phyloP scores from a whole-genome alignment of 1,140 invertebrate genomes.

The Acyrthosiphon pisum region DNA sequence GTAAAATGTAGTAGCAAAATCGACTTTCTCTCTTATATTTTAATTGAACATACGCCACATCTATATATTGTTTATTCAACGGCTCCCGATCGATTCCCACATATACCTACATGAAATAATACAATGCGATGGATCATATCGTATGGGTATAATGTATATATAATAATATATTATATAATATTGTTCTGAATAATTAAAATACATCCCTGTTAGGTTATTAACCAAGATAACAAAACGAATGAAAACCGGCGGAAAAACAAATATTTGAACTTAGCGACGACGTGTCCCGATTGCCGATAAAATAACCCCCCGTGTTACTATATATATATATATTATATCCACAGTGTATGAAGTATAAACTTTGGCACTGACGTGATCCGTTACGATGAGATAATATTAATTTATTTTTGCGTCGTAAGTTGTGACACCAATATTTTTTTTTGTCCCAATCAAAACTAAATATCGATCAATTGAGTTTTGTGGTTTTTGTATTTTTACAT shows the following conservation, averaged over 20 bases:
- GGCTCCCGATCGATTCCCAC: not conserved
- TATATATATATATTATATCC: not conserved
- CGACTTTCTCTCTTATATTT: not conserved
- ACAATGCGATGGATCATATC: not conserved
- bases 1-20: not conserved
- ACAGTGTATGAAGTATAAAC: not conserved
- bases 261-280: not conserved
- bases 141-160: too few relatives aligned
- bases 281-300: not conserved
- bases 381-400: not conserved
- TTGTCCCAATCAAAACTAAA: too few relatives aligned
- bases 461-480: not conserved
- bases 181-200: not conserved
- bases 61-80: not conserved
- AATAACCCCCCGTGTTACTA: not conserved
- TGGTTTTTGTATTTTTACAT: not conserved
- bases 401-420: not conserved
- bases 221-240: not conserved
- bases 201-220: not conserved
- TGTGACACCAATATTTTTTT: not conserved
- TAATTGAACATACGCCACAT: not conserved
- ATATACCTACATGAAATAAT: not conserved
- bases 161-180: not conserved
- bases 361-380: not conserved
- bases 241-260: not conserved